phyloP scores from a whole-genome alignment of 2,797 vertebrate species.

The Pseudochromis fuscus region DNA sequence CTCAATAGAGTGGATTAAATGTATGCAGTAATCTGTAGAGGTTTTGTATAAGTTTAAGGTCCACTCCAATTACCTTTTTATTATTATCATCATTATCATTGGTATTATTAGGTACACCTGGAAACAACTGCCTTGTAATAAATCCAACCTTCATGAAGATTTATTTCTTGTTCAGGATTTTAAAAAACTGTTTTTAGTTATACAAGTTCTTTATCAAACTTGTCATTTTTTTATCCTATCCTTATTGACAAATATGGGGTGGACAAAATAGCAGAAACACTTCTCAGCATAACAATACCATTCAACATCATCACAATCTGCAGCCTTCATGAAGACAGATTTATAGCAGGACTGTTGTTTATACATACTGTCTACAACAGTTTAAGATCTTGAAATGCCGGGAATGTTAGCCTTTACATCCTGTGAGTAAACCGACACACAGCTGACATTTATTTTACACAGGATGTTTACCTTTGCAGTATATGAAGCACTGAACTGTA shows the following conservation, averaged over 20 bases:
- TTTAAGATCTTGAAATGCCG: no score
- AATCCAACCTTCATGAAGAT: background rate
- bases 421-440: background rate
- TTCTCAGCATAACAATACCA: no score
- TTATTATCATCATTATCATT: no score
- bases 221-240: background rate
- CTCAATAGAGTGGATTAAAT: background rate
- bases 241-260: background rate
- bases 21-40: background rate
- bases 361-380: no score
- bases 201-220: background rate
- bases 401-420: conserved; percentile 9
- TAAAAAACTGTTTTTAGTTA: background rate
- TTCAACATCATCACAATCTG: no score
- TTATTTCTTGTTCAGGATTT: background rate
- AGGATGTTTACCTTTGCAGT: background rate
- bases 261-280: background rate
- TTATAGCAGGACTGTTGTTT: background rate
- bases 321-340: background rate
- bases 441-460: background rate
- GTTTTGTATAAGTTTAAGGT: no score
- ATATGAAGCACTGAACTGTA: background rate
- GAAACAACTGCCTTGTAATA: background rate
- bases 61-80: background rate
- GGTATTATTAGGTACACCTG: background rate